Evolutionary conservation across 2,888 invertebrate species (phyloP).

Genomic region (Mythimna impura): DNA sequence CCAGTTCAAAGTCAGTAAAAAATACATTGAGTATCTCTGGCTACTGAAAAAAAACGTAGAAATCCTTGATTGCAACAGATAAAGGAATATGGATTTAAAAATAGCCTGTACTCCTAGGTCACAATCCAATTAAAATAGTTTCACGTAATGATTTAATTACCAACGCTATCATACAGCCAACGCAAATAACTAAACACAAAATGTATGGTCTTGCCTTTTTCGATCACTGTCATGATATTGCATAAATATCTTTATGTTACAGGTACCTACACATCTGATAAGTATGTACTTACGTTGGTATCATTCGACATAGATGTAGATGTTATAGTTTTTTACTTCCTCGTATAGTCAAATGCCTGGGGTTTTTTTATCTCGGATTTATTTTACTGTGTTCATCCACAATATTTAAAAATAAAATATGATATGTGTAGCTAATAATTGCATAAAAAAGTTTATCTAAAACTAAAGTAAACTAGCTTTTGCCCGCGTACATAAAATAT

Average conservation of each 20-base stretch:
- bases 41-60: background rate
- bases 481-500: too few relatives aligned
- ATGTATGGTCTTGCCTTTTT: constrained; percentile 11
- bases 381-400: too few relatives aligned
- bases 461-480: too few relatives aligned
- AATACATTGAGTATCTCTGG: background rate
- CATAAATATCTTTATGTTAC: constrained; percentile 6
- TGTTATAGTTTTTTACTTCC: background rate
- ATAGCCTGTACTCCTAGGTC: background rate
- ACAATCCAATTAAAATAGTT: constrained; percentile 23
- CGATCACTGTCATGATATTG: constrained; percentile 31
- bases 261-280: background rate
- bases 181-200: constrained; percentile 7
- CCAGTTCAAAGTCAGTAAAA: constrained; percentile 2
- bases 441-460: too few relatives aligned
- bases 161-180: background rate
- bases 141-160: constrained; percentile 28
- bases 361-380: too few relatives aligned
- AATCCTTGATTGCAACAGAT: background rate
- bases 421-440: too few relatives aligned
- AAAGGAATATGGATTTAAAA: background rate
- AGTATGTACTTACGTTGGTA: background rate
- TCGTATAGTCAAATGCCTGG: background rate
- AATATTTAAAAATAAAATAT: too few relatives aligned
- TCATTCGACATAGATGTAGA: background rate